Conservation (phyloP, 1,140 invertebrate species). For the Papilio polytes region DNA sequence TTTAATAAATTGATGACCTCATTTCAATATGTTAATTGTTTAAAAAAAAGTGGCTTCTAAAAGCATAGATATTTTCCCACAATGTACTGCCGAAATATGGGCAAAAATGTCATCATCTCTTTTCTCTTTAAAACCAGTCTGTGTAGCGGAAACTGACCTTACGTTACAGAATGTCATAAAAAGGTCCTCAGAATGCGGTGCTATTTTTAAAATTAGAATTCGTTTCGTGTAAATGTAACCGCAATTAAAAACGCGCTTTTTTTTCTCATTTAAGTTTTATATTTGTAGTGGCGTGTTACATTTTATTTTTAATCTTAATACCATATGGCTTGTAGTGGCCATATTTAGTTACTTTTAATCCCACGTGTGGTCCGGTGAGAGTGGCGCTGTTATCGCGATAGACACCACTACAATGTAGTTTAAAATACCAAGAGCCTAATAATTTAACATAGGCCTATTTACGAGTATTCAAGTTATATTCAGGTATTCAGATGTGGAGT, state of each 20-base stretch:
- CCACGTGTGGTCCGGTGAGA: no score
- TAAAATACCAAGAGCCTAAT: no score
- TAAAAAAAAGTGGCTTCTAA: background rate
- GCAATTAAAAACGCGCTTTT: background rate
- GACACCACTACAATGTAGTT: background rate
- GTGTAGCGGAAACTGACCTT: background rate
- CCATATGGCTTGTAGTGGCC: no score
- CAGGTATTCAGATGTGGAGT: background rate
- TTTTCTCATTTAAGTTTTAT: background rate
- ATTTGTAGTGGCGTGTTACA: background rate
- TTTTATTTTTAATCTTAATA: background rate
- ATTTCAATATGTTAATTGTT: background rate
- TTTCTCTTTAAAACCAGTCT: background rate
- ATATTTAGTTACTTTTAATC: no score
- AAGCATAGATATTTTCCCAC: background rate
- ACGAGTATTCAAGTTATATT: background rate
- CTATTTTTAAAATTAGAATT: background rate
- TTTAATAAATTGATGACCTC: background rate
- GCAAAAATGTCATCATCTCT: background rate
- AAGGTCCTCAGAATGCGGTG: background rate
- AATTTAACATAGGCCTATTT: background rate
- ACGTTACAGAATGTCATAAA: background rate
- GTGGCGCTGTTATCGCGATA: no score
- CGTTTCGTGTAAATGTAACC: background rate
- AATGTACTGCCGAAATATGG: background rate